A percentile compares a stretch with the other conserved stretches of the same genome.
Conservation (phyloP, 2,113 vertebrate species). For the Scopus umbretta region DNA sequence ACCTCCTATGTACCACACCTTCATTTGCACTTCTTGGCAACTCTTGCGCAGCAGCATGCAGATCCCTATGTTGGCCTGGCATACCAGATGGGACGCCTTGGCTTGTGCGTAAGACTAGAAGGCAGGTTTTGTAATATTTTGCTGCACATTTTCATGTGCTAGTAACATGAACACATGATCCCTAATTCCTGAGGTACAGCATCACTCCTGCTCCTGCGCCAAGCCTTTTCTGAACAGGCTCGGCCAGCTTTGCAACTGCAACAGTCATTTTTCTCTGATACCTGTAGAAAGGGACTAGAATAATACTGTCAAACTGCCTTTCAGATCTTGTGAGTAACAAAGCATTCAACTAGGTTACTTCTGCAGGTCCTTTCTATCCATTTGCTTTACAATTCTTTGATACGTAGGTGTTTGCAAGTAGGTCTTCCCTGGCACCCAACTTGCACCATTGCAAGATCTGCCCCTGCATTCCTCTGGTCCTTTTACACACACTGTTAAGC, state of each 20-base stretch:
- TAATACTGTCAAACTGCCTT: background rate
- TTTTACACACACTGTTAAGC: background rate
- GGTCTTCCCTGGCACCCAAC: background rate
- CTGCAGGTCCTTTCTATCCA: background rate
- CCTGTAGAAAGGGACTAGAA: background rate
- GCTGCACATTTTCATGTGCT: background rate
- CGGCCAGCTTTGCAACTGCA: background rate
- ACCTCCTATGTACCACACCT: background rate
- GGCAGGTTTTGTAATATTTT: background rate
- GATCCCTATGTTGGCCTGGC: background rate
- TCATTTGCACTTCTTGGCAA: background rate
- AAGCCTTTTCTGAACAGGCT: background rate
- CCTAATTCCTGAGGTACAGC: background rate
- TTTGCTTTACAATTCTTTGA: background rate
- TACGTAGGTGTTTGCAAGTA: accelerated
- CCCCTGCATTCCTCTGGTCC: background rate
- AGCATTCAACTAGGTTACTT: background rate
- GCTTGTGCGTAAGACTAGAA: background rate
- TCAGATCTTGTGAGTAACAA: background rate
- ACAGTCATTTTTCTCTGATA: background rate
- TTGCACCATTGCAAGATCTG: background rate
- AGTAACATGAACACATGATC: background rate
- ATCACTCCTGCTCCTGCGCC: background rate
- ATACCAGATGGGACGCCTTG: background rate
- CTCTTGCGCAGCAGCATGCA: background rate